Percentiles rank a stretch among this genome's conserved stretches.
Evolutionary conservation across 1,140 invertebrate genomes (phyloP).

Genomic region (Spodoptera litura): DNA sequence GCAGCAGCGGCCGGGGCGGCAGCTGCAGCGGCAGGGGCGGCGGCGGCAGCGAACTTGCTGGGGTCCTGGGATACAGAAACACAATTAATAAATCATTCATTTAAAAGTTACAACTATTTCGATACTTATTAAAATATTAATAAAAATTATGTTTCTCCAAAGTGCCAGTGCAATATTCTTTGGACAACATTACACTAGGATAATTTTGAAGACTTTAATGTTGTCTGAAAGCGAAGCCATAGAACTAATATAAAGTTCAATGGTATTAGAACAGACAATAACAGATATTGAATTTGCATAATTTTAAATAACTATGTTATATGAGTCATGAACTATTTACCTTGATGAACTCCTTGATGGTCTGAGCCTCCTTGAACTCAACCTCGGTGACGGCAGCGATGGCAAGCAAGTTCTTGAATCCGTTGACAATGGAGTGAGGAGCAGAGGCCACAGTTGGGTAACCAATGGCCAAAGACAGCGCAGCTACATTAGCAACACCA

Average conservation of each 20-base stretch:
- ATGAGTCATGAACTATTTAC: constrained; percentile 68
- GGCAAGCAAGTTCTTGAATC: constrained; percentile 99
- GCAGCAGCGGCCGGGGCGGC: constrained; percentile 89
- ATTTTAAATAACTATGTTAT: no score
- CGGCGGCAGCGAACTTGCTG: constrained; percentile 95
- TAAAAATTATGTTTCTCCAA: constrained; percentile 54
- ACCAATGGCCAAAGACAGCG: constrained; percentile 96
- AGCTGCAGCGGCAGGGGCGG: constrained; percentile 88
- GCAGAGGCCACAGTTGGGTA: constrained; percentile 98
- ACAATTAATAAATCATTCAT: not conserved
- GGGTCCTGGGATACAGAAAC: constrained; percentile 90
- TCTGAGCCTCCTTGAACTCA: constrained; percentile 97
- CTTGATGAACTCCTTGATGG: constrained; percentile 96
- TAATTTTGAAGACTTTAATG: constrained; percentile 73
- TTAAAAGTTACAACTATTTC: no score
- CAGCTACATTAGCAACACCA: constrained; percentile 97
- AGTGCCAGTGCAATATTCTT: constrained; percentile 72
- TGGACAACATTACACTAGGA: constrained; percentile 72
- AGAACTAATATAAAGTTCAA: constrained; percentile 53
- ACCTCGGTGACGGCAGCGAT: constrained; percentile 98
- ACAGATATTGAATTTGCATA: no score
- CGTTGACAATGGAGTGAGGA: constrained; percentile 98
- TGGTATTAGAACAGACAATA: constrained; percentile 76
- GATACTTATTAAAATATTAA: not conserved
- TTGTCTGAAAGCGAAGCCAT: constrained; percentile 82